Evolutionary conservation across 2,113 vertebrate genomes (phyloP).

Genomic region (Tenebrosternarchus preto): DNA sequence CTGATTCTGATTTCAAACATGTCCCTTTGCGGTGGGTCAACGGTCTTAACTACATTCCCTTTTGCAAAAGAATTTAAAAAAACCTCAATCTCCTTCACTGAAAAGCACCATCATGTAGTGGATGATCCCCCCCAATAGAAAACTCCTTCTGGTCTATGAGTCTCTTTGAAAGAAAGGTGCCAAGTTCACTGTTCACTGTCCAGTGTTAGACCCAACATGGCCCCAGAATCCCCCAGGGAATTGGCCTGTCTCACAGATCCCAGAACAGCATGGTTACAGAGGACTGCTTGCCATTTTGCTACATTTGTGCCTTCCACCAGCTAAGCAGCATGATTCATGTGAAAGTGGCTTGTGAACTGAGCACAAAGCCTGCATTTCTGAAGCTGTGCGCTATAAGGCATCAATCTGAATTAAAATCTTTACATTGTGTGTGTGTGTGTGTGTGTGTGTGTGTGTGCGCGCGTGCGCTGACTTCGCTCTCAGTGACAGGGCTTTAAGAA

Average conservation of each 20-base stretch:
- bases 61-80: conserved; percentile 4
- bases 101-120: conserved; percentile 9
- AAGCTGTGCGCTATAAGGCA: background rate
- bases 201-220: background rate
- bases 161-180: background rate
- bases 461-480: background rate
- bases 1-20: no score
- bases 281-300: background rate
- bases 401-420: background rate
- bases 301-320: no score
- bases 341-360: no score
- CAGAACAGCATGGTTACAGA: background rate
- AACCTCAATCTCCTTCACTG: conserved; percentile 45
- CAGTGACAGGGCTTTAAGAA: background rate
- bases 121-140: background rate
- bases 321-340: no score
- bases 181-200: background rate
- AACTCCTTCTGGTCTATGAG: conserved; percentile 15
- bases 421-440: background rate
- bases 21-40: no score
- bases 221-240: background rate
- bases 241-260: background rate
- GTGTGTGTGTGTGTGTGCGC: background rate
- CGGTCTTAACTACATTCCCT: conserved; percentile 31
- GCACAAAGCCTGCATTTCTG: no score